Evolutionary conservation across 2,797 vertebrate species (phyloP), one percentile per base, ranked within the genome.

Genomic region (Remorina albescens): DNA sequence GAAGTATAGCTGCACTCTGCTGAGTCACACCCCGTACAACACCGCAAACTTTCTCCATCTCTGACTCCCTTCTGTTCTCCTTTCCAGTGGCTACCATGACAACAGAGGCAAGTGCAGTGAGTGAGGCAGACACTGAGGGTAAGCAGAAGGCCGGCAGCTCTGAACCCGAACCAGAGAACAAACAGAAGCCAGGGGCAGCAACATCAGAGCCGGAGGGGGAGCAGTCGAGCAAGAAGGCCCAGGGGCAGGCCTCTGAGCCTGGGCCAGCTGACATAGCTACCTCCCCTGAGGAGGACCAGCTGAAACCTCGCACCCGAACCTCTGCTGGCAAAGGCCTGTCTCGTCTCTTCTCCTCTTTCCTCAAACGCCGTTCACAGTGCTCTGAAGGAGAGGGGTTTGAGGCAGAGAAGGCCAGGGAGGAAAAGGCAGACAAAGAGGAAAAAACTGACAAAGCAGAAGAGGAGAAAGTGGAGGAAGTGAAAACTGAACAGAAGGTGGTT

Each of bases 331-430:
- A 96, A 30, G 96, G 97, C 47, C 93, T 98, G 23, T 96, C 97
- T 51, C 95, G 96, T 36, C 94, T 98, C 37, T 96, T 98, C 86
- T 96, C 97, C 51, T 95, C 94, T 54, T 96, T 98, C 85, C 96
- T 98, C 72, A 97, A 96, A 84, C 96, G 96, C 6, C 97, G 95
- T 64, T 97, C 97, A n/a, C 96, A 98, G 88, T 95, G 96, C 71
- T 96, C 95, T 0, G 96, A 97, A 71, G 96, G 95, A 78, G 96
- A 96, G 81, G 95, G 93, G 46, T 80, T 86, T 56, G 95, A 96
- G 82, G 90, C 44, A 3, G 87, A 94, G 80, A 95, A 92, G 83
- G 95, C 95, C 47, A 89, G 39, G 66, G 90, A 93, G 64, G 92
- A 93, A 44, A 92, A 89, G 63, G 73, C 57, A 2, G 90, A 90